phyloP scores from a whole-genome alignment of 2,888 invertebrate genomes.

The Cryptus armator region DNA sequence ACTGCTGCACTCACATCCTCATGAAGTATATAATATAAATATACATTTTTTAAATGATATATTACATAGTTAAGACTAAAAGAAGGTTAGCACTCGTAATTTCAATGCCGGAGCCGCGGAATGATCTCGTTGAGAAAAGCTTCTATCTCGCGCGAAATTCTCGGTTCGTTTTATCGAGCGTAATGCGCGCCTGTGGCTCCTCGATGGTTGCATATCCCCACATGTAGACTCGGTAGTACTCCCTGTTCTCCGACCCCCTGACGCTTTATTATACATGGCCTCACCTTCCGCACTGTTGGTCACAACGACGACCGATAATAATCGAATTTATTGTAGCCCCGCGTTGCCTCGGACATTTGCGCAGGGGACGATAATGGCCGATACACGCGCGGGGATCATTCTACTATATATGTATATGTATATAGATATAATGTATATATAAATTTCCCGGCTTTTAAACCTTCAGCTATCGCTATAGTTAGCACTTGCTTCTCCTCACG shows the following conservation, averaged over 20 bases:
- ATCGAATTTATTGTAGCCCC: conserved; percentile 67
- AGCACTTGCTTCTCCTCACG: conserved; percentile 52
- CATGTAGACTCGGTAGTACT: not conserved
- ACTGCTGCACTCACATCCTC: too few relatives aligned
- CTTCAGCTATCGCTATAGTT: conserved; percentile 40
- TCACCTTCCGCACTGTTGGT: conserved; percentile 62
- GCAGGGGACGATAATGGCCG: conserved; percentile 62
- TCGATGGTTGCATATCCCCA: not conserved
- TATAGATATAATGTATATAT: not conserved
- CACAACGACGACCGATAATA: conserved; percentile 64
- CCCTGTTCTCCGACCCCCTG: conserved; percentile 50
- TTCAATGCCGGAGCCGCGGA: conserved; percentile 6
- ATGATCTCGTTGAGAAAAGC: conserved; percentile 32
- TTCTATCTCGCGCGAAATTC: conserved; percentile 7
- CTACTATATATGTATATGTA: conserved; percentile 24
- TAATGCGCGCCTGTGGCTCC: conserved; percentile 13
- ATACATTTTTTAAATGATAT: too few relatives aligned
- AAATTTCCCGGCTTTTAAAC: not conserved
- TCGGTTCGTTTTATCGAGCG: conserved; percentile 25
- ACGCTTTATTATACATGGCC: conserved; percentile 63
- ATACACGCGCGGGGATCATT: conserved; percentile 52
- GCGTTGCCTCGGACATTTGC: conserved; percentile 35
- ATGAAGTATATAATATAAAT: too few relatives aligned
- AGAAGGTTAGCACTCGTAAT: not conserved
- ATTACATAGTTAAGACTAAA: not conserved